A percentile compares a stretch with the other conserved stretches of the same genome.
Conservation (phyloP, 2,797 vertebrate species). For the Lithobates pipiens region DNA sequence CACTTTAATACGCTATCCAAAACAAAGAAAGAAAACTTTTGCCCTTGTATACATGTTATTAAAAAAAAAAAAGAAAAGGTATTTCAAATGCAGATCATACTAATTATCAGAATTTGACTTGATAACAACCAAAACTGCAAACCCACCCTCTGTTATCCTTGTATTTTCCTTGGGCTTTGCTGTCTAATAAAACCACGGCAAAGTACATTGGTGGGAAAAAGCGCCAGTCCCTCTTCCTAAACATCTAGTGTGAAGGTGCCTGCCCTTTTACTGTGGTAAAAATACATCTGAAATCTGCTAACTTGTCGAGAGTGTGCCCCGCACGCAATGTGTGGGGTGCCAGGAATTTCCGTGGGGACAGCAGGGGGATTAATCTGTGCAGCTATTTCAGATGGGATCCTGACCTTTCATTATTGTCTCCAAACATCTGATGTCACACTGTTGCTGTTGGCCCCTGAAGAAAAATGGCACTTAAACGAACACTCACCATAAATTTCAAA, state of each 20-base stretch:
- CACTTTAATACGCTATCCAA: no score
- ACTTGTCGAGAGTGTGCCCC: conserved; percentile 28
- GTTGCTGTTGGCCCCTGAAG: not conserved
- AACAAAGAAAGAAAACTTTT: no score
- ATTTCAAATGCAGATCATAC: no score
- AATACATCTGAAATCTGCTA: conserved; percentile 56
- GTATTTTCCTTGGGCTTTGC: no score
- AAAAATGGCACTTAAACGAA: not conserved
- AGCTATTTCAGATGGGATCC: conserved; percentile 31
- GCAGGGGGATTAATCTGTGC: conserved; percentile 22
- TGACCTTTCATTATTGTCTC: conserved; percentile 25
- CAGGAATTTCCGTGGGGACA: conserved; percentile 43
- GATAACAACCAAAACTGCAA: no score
- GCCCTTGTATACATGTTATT: no score
- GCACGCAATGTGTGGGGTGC: conserved; percentile 40
- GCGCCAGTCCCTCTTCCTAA: not conserved
- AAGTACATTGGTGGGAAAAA: not conserved
- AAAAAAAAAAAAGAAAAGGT: no score
- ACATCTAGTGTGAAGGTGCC: conserved; percentile 8
- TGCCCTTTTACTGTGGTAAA: conserved; percentile 57
- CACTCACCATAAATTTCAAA: not conserved
- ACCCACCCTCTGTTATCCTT: no score
- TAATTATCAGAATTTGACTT: no score
- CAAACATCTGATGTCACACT: conserved; percentile 25
- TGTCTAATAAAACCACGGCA: no score